These are phyloP conservation scores for Bos javanicus DNA, from an alignment of 2,113 vertebrate genomes.

Conservation along the genomic window DNA sequence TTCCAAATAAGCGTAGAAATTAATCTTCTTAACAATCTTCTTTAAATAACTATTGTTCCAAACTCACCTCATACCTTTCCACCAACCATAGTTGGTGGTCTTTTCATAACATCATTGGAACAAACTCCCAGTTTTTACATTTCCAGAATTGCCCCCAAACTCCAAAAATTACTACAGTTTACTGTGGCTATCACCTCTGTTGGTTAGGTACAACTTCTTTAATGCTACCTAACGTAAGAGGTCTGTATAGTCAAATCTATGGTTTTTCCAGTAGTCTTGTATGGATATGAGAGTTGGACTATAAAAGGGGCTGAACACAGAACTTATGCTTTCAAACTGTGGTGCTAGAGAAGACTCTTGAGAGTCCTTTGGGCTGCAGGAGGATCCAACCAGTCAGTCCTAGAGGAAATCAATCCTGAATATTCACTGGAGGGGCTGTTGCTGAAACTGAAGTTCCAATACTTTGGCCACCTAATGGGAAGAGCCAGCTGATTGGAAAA, in stretches of 20 bases:
- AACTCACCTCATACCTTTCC: no score
- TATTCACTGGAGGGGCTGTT: neutral
- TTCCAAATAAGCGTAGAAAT: neutral
- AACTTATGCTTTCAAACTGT: neutral
- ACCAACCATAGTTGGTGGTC: neutral
- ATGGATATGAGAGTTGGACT: neutral
- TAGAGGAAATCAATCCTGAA: neutral
- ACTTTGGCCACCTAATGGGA: neutral
- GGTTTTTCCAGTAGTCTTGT: neutral
- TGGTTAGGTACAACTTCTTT: neutral
- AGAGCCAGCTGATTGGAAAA: neutral
- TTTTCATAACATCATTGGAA: neutral
- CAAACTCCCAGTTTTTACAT: neutral
- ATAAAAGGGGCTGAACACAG: neutral
- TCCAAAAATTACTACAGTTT: neutral
- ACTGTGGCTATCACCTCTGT: neutral
- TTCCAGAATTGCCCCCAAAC: neutral
- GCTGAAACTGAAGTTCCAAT: neutral
- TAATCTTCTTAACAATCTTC: neutral
- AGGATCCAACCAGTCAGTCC: neutral
- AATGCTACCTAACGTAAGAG: neutral
- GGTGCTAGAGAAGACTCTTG: neutral
- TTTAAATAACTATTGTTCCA: no score
- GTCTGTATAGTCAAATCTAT: neutral
- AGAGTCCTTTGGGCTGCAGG: neutral